Percentiles rank a stretch among this genome's conserved stretches.
These are phyloP conservation scores for Heliconius sara DNA, from an alignment of 2,888 invertebrate species.

Conservation along the genomic window DNA sequence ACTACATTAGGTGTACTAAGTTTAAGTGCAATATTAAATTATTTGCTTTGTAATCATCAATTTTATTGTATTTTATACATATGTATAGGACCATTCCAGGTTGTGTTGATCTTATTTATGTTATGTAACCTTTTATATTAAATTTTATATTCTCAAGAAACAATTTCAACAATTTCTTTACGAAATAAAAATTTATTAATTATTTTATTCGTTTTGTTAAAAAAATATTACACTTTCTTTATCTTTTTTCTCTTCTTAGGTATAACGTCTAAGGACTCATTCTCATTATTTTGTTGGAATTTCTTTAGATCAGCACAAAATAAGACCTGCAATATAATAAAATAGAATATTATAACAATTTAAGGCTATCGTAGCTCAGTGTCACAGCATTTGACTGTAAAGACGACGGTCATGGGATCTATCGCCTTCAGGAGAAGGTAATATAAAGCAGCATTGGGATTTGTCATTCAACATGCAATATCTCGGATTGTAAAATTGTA, in stretches of 20 bases:
- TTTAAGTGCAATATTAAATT: constrained; percentile 46
- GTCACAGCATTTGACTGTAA: no score
- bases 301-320: constrained; percentile 92
- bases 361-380: neutral
- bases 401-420: neutral
- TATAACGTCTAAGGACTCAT: constrained; percentile 47
- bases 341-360: neutral
- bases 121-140: constrained; percentile 5
- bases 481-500: no score
- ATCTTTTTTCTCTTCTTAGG: constrained; percentile 64
- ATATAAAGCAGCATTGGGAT: no score
- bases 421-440: no score
- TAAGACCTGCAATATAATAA: constrained; percentile 84
- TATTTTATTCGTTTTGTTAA: constrained; percentile 47
- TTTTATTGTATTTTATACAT: constrained; percentile 22
- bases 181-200: constrained; percentile 22
- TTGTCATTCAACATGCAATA: no score
- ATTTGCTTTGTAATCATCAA: constrained; percentile 62
- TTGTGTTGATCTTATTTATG: constrained; percentile 33
- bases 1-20: neutral
- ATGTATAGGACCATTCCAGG: constrained; percentile 40
- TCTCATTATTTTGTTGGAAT: constrained; percentile 79
- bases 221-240: constrained; percentile 28
- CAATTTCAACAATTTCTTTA: neutral
- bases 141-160: neutral